Base-by-base conservation (phyloP, 2,113 vertebrate genomes). In the Halichoerus grypus region DNA sequence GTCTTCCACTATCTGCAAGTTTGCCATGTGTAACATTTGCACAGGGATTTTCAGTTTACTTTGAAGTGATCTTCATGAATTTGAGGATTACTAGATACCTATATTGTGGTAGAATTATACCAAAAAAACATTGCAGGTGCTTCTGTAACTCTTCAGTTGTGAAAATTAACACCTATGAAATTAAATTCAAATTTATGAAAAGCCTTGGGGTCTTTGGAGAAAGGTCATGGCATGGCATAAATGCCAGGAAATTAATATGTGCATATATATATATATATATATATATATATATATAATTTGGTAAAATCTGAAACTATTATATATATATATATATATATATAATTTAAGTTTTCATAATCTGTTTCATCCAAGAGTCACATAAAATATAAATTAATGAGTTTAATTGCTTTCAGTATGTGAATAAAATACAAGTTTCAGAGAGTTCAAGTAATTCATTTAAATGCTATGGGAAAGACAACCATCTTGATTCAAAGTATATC, bases 111-210 rank as follows among this genome's bases (percentile, higher is more conserved):
- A 84, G 46, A 92, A 76, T 86, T 82, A 91, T 59, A 53, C 4
- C 21, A 55, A 22, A 55, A n/a, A 95, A 81, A 21, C 14, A 53
- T 94, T 91, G 3, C 10, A 81, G 51, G 16, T 76, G 18, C 8
- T 61, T 74, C 63, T 93, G 15, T 6, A 88, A 39, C 49, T 94
- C 24, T 76, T 85, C n/a, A 57, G 21, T 79, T 94, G 12, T 94
- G n/a, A 77, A 79, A 96, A 72, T 71, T 53, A 92, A 69, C 16
- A 96, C 12, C 53, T 59, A 36, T 57, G 16, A 94, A 91, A 94
- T 93, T 81, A 93, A 93, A 88, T 86, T 82, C 36, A 86, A 86
- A 88, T 91, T 85, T 88, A 88, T 71, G 24, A 93, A 95, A 97
- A 89, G 5, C 0, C 0, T 67, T 87, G 7, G 26, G 0, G 4